A percentile compares a stretch with the other conserved stretches of the same genome.
phyloP scores from a whole-genome alignment of 2,113 vertebrate species.

The Butorides virescens region DNA sequence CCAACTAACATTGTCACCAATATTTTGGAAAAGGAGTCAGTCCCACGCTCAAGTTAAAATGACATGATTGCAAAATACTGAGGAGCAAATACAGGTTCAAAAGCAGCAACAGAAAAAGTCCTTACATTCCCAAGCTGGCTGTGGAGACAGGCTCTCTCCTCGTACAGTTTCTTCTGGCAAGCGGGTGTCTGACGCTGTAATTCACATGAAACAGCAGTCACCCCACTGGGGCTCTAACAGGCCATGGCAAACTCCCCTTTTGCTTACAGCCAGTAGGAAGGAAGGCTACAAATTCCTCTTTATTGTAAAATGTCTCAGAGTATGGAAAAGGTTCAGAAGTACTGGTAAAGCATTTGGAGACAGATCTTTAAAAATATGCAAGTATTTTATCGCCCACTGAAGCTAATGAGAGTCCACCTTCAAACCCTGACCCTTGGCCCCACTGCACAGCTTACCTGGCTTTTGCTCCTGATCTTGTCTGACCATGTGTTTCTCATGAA shows the following conservation, averaged over 20 bases:
- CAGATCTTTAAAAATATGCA: not conserved
- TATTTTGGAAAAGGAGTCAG: not conserved
- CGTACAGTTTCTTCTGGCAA: not conserved
- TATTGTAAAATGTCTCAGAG: not conserved
- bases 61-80: rapidly evolving
- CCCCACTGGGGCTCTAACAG: not conserved
- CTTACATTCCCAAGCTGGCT: not conserved
- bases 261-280: not conserved
- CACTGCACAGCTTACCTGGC: rapidly evolving
- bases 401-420: not conserved
- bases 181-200: not conserved
- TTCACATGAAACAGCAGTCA: not conserved
- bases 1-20: not conserved
- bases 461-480: not conserved
- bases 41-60: not conserved
- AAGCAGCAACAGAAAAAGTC: not conserved
- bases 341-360: not conserved
- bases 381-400: not conserved
- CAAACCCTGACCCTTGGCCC: not conserved
- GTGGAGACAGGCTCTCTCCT: not conserved
- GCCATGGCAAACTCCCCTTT: not conserved
- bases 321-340: not conserved
- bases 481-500: not conserved
- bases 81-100: not conserved
- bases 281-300: not conserved